Percentiles rank a stretch among this genome's conserved stretches.
Evolutionary conservation across 2,888 invertebrate genomes (phyloP).

Genomic region (Synanthedon andrenaeformis): DNA sequence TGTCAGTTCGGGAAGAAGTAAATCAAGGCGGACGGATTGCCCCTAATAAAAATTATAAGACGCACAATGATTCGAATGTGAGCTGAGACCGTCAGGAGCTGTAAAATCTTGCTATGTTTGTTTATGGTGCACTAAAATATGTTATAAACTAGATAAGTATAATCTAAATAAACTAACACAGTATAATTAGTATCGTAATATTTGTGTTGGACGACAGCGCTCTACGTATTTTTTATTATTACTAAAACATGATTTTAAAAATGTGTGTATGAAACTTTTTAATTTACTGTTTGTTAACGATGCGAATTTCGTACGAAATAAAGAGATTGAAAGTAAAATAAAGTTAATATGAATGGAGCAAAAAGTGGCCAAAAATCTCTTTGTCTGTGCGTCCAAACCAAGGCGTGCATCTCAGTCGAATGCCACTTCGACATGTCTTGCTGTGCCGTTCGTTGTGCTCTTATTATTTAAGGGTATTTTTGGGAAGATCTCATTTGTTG

Average conservation of each 20-base stretch:
- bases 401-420: slow-evolving; percentile 21
- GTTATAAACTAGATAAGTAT: slow-evolving; percentile 70
- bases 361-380: slow-evolving; percentile 58
- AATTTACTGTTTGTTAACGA: no score
- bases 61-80: slow-evolving; percentile 66
- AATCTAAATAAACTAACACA: slow-evolving; percentile 63
- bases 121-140: slow-evolving; percentile 69
- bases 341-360: slow-evolving; percentile 27
- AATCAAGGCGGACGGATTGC: slow-evolving; percentile 69
- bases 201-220: slow-evolving; percentile 13
- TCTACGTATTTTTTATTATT: slow-evolving; percentile 5
- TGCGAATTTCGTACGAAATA: no score
- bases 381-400: slow-evolving; percentile 62
- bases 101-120: slow-evolving; percentile 68
- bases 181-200: slow-evolving; percentile 58
- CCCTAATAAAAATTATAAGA: slow-evolving; percentile 71
- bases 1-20: slow-evolving; percentile 70
- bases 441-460: slow-evolving; percentile 57
- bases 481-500: slow-evolving; percentile 65
- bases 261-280: no score
- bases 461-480: slow-evolving; percentile 63
- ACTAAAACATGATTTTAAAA: not conserved
- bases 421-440: slow-evolving; percentile 52
- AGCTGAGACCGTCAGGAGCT: slow-evolving; percentile 60
- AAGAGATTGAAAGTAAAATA: slow-evolving; percentile 3